phyloP scores from a whole-genome alignment of 2,113 vertebrate species.

The Propithecus coquereli region DNA sequence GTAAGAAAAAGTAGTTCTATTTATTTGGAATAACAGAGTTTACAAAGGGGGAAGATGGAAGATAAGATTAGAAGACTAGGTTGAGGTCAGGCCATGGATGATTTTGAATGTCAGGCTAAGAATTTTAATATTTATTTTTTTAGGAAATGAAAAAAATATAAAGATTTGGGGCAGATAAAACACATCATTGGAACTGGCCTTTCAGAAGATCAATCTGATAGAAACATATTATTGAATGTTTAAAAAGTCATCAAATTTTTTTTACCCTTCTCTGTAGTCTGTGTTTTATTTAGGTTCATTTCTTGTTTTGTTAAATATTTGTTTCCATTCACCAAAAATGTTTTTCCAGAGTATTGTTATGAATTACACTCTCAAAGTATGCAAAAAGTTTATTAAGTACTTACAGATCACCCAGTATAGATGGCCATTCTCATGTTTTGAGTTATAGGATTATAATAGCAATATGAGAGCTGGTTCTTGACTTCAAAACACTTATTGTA shows the following conservation, averaged over 20 bases:
- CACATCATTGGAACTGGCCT: neutral
- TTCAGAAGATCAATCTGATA: slow-evolving; percentile 32
- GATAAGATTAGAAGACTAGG: neutral
- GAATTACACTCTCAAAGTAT: neutral
- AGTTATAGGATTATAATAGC: neutral
- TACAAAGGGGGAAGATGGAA: neutral
- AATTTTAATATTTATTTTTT: slow-evolving; percentile 32
- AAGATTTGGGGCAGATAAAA: slow-evolving; percentile 20
- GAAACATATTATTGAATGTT: slow-evolving; percentile 22
- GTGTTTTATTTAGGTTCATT: slow-evolving; percentile 23
- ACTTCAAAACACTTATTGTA: neutral
- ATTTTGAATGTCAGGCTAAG: slow-evolving; percentile 10
- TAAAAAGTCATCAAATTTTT: neutral
- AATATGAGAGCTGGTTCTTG: neutral
- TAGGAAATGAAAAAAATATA: slow-evolving; percentile 38
- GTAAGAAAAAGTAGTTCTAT: neutral
- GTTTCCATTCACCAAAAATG: neutral
- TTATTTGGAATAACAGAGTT: slow-evolving; percentile 3
- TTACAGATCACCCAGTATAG: neutral
- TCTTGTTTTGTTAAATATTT: slow-evolving; percentile 9
- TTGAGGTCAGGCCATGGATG: neutral
- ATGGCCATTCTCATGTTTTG: neutral
- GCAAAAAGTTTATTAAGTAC: neutral
- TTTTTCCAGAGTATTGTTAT: neutral
- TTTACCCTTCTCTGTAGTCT: neutral